These are phyloP conservation scores for Coleophora deauratella DNA, from an alignment of 2,888 invertebrate species.

Conservation along the genomic window DNA sequence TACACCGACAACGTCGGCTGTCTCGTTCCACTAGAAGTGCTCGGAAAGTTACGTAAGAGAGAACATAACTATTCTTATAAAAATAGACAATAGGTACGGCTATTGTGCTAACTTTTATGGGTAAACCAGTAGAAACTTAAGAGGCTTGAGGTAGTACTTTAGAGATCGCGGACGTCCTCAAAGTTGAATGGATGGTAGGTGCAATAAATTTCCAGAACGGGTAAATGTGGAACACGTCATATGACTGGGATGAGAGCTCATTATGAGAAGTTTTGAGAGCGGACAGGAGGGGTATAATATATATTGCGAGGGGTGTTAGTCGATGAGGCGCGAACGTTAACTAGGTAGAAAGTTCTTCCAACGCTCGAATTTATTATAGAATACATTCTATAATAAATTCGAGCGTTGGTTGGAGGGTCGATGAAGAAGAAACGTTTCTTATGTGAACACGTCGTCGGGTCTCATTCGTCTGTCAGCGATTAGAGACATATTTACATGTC, in stretches of 20 bases:
- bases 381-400: too few species aligned
- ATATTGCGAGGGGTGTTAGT: slow-evolving; percentile 33
- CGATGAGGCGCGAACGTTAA: slow-evolving; percentile 36
- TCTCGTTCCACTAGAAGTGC: slow-evolving; percentile 22
- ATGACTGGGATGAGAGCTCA: slow-evolving; percentile 48
- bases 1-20: slow-evolving; percentile 14
- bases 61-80: slow-evolving; percentile 27
- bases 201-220: slow-evolving; percentile 38
- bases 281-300: slow-evolving; percentile 39
- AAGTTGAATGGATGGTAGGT: slow-evolving; percentile 26
- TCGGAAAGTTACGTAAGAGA: slow-evolving; percentile 32
- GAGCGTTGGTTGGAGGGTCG: too few species aligned
- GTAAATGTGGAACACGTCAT: slow-evolving; percentile 36
- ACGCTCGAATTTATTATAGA: slow-evolving; percentile 8
- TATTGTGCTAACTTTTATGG: slow-evolving; percentile 12
- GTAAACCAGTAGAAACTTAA: slow-evolving; percentile 3
- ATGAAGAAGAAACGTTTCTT: too few species aligned
- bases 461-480: too few species aligned
- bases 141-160: slow-evolving; percentile 2
- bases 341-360: slow-evolving; percentile 26
- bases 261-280: slow-evolving; percentile 41
- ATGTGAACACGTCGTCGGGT: too few species aligned
- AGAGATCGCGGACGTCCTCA: slow-evolving; percentile 24
- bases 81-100: slow-evolving; percentile 22
- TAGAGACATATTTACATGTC: too few species aligned